Conservation (phyloP, 1,140 invertebrate species). For the Rhopalosiphum padi region DNA sequence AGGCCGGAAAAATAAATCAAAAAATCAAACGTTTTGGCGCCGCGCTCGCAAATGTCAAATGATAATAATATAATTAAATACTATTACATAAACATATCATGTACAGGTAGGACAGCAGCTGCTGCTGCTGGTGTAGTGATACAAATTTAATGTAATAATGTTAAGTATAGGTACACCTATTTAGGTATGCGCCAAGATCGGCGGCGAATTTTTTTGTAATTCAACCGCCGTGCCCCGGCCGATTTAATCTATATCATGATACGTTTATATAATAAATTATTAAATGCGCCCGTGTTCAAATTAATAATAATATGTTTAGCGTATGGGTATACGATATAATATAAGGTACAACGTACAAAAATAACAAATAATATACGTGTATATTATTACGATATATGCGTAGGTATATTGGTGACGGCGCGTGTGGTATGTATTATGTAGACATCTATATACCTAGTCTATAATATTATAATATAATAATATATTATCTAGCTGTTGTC, state of each 20-base stretch:
- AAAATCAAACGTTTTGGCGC: not conserved
- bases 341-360: constrained; percentile 42
- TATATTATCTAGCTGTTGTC: not conserved
- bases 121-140: not conserved
- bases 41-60: not conserved
- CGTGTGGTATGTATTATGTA: not conserved
- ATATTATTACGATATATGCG: not conserved
- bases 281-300: not conserved
- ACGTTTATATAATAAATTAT: not conserved
- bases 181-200: not conserved
- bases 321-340: not conserved
- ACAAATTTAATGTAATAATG: not conserved
- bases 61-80: not conserved
- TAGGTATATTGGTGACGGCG: not conserved
- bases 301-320: not conserved
- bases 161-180: not conserved
- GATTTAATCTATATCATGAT: not conserved
- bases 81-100: not conserved
- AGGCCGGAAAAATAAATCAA: not conserved
- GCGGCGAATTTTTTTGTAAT: not conserved
- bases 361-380: constrained; percentile 40
- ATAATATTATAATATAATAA: not conserved
- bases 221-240: not conserved
- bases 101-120: not conserved
- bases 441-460: not conserved